Evolutionary conservation across 2,888 invertebrate species (phyloP).

Genomic region (Leptopterna dolabrata): DNA sequence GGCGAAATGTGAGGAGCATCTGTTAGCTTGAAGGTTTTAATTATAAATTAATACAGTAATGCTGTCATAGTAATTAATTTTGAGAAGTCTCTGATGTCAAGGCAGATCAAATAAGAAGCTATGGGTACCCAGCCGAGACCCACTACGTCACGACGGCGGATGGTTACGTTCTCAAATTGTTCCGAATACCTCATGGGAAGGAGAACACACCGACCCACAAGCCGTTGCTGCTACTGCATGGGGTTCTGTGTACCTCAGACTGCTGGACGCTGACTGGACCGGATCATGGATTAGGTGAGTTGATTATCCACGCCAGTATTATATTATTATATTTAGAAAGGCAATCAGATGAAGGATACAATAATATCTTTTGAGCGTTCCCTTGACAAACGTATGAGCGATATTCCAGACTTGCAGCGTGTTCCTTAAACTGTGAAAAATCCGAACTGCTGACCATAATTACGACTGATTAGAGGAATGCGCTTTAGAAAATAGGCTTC

Average conservation of each 20-base stretch:
- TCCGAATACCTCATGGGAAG: conserved; percentile 38
- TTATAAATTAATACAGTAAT: too few species aligned
- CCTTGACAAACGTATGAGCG: too few species aligned
- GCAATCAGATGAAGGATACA: too few species aligned
- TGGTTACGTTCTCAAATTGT: conserved; percentile 36
- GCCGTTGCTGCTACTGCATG: conserved; percentile 71
- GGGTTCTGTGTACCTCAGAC: conserved; percentile 75
- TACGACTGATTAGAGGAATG: too few species aligned
- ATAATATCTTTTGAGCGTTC: too few species aligned
- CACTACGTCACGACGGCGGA: conserved; percentile 33
- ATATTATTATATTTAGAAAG: neutral
- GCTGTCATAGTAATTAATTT: too few species aligned
- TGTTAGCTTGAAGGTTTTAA: too few species aligned
- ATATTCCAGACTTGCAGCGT: too few species aligned
- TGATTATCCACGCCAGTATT: neutral
- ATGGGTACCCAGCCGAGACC: conserved; percentile 28
- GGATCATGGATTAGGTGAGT: conserved; percentile 73
- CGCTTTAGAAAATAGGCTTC: too few species aligned
- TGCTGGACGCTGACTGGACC: conserved; percentile 79
- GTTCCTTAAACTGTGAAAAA: too few species aligned
- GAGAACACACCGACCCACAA: conserved; percentile 62
- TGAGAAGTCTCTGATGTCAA: neutral
- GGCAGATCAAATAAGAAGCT: conserved; percentile 16
- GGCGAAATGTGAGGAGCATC: too few species aligned
- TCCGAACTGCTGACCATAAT: too few species aligned